Evolutionary conservation across 2,113 vertebrate species (phyloP), one percentile per base, ranked within the genome.

Genomic region (Poicephalus gulielmi): DNA sequence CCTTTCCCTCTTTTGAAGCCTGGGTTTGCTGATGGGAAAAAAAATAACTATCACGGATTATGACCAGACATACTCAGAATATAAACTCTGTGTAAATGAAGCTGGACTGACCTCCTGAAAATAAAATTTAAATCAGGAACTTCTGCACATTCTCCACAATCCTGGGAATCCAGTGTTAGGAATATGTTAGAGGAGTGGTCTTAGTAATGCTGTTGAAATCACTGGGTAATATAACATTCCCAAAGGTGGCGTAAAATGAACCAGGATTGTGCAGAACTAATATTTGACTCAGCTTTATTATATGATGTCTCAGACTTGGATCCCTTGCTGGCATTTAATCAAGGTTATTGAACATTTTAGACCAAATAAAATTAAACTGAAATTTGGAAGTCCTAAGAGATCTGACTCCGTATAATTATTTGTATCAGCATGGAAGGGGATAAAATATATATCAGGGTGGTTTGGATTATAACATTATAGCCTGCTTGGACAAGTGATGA

Each of bases 261-360:
- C 53, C 37, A 81, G 53, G 78, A 52, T 69, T 85, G 71, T 12
- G 10, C 57, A 92, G 73, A 95, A 82, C 74, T 92, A 91, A 95
- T 94, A 86, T 96, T 89, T 96, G 93, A 92, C 69, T 95, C 91
- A 84, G 77, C 60, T 94, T 92, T 91, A 91, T 90, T 92, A 84
- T 82, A 52, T 73, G 84, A 73, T 88, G 47, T 83, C 78, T 96
- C 63, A 81, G 47, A 86, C 43, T 79, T 24, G 60, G 62, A 92
- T 91, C 85, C 41, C 82, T 80, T 39, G 67, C 11, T 28, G 20
- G 50, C 43, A 83, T 94, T 90, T 86, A 91, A 91, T 96, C 93
- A 88, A 75, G n/a, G 22, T 60, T 92, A 90, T 91, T 94, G 74
- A 95, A 83, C 37, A 83, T 33, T 90, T 90, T 77, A 44, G 50